Base-by-base conservation (phyloP, 2,797 vertebrate genomes). In the Scolopax bukidnonensis region DNA sequence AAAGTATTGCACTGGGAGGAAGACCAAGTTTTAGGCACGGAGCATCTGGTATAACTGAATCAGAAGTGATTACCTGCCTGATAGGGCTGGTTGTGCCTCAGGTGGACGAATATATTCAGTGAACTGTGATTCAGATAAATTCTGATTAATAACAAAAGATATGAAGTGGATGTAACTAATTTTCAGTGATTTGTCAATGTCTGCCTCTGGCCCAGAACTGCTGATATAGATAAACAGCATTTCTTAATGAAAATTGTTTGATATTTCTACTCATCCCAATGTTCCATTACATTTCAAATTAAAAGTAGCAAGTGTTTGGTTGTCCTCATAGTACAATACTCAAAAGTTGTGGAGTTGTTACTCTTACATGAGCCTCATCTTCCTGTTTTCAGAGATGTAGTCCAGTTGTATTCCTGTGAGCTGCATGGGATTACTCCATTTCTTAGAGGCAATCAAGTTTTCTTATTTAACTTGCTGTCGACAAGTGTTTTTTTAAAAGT, bases 401-500 rank as follows among this genome's bases (percentile, higher is more conserved):
- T 97, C 97, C 74, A 87, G 85, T 96, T 80, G 81, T 92, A 97
- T 98, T 97, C 95, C 95, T 98, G 68, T 97, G 96, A 98, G 98
- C 98, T 98, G 94, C 88, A 59, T 67, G 92, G 95, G 96, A 98
- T 98, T 97, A 93, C 95, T 98, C 94, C 94, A 97, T 97, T 97
- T 90, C 89, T 94, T 95, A 82, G 90, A 97, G 97, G 96, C 97
- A 92, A 77, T 83, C 80, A 93, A 95, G 90, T 91, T 96, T 98
- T 98, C 95, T 97, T 95, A 93, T 96, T 98, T 96, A 98, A 97
- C 80, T 97, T 97, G 94, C 97, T 97, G 97, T 98, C 69, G 95
- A 97, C 96, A 96, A 97, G 84, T 84, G 59, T 97, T 97, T 98
- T 98, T 94, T 98, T 96, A 92, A 98, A 97, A 97, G 96, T 98